These are phyloP conservation scores for Druceiella hillmani DNA, from an alignment of 2,888 invertebrate genomes.

Conservation along the genomic window DNA sequence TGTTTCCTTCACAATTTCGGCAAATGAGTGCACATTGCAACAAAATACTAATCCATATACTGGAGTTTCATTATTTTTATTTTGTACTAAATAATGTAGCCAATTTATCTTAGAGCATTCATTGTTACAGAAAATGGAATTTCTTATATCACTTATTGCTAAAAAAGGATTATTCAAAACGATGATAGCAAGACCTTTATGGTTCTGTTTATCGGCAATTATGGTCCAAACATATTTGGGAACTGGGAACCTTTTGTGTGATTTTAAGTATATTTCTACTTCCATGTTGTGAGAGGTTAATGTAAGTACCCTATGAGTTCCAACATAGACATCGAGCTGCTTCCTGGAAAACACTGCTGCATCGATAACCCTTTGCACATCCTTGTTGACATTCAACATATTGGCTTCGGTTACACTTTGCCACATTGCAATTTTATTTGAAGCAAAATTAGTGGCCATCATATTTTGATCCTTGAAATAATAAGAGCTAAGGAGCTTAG, in stretches of 20 bases:
- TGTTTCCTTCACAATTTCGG: slow-evolving; percentile 30
- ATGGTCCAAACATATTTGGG: slow-evolving; percentile 41
- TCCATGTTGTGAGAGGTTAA: slow-evolving; percentile 21
- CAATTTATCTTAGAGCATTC: slow-evolving; percentile 34
- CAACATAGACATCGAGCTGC: slow-evolving; percentile 28
- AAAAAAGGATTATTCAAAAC: slow-evolving; percentile 44
- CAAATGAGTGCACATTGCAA: slow-evolving; percentile 34
- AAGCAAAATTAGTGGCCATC: slow-evolving; percentile 13
- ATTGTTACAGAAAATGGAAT: slow-evolving; percentile 40
- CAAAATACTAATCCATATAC: slow-evolving; percentile 40
- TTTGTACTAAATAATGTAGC: slow-evolving; percentile 31
- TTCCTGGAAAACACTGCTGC: too few species aligned
- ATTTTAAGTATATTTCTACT: slow-evolving; percentile 23
- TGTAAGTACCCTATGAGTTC: slow-evolving; percentile 28
- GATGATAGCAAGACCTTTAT: slow-evolving; percentile 32
- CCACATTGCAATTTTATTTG: slow-evolving; percentile 20
- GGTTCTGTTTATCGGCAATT: slow-evolving; percentile 27
- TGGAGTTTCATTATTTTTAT: slow-evolving; percentile 38
- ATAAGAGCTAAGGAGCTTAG: slow-evolving; percentile 13
- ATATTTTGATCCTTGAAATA: slow-evolving; percentile 19
- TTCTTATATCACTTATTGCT: slow-evolving; percentile 40
- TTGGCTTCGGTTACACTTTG: slow-evolving; percentile 17
- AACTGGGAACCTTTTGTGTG: slow-evolving; percentile 35
- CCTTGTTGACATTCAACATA: neutral
- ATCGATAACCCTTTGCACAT: neutral